phyloP scores from a whole-genome alignment of 2,888 invertebrate species.

The Dugesia japonica region DNA sequence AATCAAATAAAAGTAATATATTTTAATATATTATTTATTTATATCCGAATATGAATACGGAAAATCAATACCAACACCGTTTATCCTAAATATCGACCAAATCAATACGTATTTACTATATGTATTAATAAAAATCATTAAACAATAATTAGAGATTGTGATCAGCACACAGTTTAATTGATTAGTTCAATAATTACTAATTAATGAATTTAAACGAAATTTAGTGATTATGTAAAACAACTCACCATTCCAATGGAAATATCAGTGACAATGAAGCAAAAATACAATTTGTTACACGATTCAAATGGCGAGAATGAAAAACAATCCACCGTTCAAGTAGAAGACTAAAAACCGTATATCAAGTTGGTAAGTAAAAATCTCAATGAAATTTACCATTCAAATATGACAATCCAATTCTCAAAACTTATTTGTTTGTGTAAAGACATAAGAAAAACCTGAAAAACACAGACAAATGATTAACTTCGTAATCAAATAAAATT shows the following conservation, averaged over 20 bases:
- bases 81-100: no score
- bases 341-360: not conserved
- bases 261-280: constrained; percentile 12
- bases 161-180: no score
- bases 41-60: no score
- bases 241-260: constrained; percentile 26
- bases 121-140: no score
- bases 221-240: no score
- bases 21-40: no score
- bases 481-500: not conserved
- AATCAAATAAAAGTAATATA: no score
- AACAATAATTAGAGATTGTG: no score
- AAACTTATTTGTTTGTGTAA: not conserved
- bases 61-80: no score
- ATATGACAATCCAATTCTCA: not conserved
- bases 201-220: no score
- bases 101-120: no score
- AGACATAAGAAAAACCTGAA: not conserved
- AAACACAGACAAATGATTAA: not conserved
- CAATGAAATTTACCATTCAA: not conserved
- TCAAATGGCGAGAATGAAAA: constrained; percentile 23
- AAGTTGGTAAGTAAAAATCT: not conserved
- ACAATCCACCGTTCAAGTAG: constrained; percentile 23
- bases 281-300: constrained; percentile 4
- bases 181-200: no score